These are phyloP conservation scores for Pemphredon lugubris DNA, from an alignment of 2,888 invertebrate genomes.

Conservation along the genomic window DNA sequence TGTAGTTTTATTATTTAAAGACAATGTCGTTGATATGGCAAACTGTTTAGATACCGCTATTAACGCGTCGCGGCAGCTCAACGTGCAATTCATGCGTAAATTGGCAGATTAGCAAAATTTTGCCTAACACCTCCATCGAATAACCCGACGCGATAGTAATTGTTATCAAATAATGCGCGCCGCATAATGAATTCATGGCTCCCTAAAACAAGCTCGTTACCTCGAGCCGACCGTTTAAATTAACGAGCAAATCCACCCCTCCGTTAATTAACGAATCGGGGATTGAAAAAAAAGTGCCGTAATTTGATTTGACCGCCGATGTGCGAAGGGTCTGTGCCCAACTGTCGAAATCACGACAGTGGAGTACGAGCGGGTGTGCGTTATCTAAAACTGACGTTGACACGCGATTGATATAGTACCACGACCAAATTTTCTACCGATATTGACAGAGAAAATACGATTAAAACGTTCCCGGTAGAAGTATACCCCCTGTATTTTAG, in stretches of 20 bases:
- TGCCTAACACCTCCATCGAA: constrained; percentile 16
- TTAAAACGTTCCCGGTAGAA: constrained; percentile 25
- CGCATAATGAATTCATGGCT: constrained; percentile 9
- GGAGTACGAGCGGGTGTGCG: constrained; percentile 27
- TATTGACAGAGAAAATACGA: constrained; percentile 30
- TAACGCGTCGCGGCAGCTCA: constrained; percentile 16
- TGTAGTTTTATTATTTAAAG: not conserved
- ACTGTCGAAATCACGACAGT: constrained; percentile 13
- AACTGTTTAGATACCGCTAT: constrained; percentile 2
- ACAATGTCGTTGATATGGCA: not conserved
- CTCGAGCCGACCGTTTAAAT: too few relatives aligned
- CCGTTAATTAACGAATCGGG: too few relatives aligned
- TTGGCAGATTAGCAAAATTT: constrained; percentile 34
- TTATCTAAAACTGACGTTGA: constrained; percentile 37
- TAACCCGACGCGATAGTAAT: constrained; percentile 23
- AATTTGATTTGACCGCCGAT: too few relatives aligned
- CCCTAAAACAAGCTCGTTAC: not conserved
- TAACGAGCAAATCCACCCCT: too few relatives aligned
- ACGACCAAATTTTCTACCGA: constrained; percentile 26
- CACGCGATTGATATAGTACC: constrained; percentile 35
- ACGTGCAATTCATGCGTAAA: constrained; percentile 20
- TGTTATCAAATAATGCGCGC: constrained; percentile 24
- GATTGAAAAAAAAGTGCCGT: too few relatives aligned
- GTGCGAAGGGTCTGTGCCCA: too few relatives aligned
- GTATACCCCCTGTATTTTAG: constrained; percentile 9